Percentiles rank a stretch among this genome's conserved stretches.
Evolutionary conservation across 2,888 invertebrate genomes (phyloP).

Genomic region (Platerodrilus igneus): DNA sequence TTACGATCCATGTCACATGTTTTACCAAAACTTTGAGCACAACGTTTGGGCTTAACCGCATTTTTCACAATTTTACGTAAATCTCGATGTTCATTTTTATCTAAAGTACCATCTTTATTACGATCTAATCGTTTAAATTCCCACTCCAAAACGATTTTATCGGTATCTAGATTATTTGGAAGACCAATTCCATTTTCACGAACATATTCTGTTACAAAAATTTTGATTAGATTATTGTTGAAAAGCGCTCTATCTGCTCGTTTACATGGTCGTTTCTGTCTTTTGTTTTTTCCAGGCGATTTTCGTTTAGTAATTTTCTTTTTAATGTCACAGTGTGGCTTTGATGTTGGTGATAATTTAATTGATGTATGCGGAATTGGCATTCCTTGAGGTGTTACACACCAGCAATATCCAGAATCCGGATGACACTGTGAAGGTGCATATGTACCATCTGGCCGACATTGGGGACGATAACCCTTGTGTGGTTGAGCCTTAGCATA

Average conservation of each 20-base stretch:
- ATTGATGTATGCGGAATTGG: conserved; percentile 78
- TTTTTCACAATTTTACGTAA: conserved; percentile 79
- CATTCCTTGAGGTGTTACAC: conserved; percentile 74
- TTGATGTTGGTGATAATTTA: conserved; percentile 53
- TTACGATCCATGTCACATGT: conserved; percentile 84
- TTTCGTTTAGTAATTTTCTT: conserved; percentile 49
- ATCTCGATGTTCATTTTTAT: conserved; percentile 77
- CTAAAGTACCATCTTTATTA: conserved; percentile 72
- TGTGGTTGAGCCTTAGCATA: conserved; percentile 26
- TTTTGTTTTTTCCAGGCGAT: conserved; percentile 47
- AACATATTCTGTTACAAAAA: conserved; percentile 75
- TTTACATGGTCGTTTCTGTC: conserved; percentile 54
- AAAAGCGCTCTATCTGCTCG: conserved; percentile 72
- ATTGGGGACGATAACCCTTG: conserved; percentile 63
- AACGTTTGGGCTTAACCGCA: conserved; percentile 83
- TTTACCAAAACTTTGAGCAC: conserved; percentile 83
- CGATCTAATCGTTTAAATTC: conserved; percentile 82
- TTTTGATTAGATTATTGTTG: conserved; percentile 78
- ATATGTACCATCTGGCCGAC: conserved; percentile 79
- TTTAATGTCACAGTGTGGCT: conserved; percentile 61
- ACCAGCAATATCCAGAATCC: conserved; percentile 79
- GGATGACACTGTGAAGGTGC: conserved; percentile 80
- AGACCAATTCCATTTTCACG: conserved; percentile 44
- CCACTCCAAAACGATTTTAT: conserved; percentile 72
- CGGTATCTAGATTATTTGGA: conserved; percentile 38